A percentile compares a stretch with the other conserved stretches of the same genome.
These are phyloP conservation scores for Sussaba pulchella DNA, from an alignment of 2,888 invertebrate genomes.

Conservation along the genomic window DNA sequence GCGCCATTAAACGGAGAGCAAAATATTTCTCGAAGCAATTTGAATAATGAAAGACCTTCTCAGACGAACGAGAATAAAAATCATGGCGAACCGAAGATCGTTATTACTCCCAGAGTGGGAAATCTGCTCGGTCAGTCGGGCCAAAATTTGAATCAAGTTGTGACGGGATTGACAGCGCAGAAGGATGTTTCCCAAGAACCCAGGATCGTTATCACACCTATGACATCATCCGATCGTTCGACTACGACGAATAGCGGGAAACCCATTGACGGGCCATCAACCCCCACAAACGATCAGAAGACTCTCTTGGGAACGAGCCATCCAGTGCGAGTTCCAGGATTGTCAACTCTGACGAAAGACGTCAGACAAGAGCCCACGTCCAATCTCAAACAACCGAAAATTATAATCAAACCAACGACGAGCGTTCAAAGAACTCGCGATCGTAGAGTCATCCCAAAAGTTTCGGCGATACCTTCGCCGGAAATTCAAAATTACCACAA, in stretches of 20 bases:
- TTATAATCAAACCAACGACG: conserved; percentile 81
- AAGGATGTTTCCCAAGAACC: conserved; percentile 67
- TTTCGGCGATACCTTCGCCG: conserved; percentile 80
- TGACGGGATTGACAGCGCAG: conserved; percentile 62
- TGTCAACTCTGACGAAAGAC: conserved; percentile 63
- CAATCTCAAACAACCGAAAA: conserved; percentile 80
- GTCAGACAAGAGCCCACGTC: conserved; percentile 85
- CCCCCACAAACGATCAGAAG: conserved; percentile 15
- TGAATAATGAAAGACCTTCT: conserved; percentile 5
- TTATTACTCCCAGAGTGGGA: conserved; percentile 76
- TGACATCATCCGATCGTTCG: conserved; percentile 21
- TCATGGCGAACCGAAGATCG: conserved; percentile 75
- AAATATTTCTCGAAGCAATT: conserved; percentile 69
- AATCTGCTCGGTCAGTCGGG: conserved; percentile 74
- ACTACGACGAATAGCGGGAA: conserved; percentile 27
- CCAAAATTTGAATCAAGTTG: conserved; percentile 69
- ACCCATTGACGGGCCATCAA: conserved; percentile 23
- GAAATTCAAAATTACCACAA: conserved; percentile 73
- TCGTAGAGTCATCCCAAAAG: conserved; percentile 79
- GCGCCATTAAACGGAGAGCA: conserved; percentile 21
- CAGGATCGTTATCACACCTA: conserved; percentile 50
- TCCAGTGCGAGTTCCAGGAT: not conserved
- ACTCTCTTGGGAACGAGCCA: not conserved
- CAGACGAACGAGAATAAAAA: conserved; percentile 46
- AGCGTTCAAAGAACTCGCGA: conserved; percentile 75